A percentile compares a stretch with the other conserved stretches of the same genome.
These are phyloP conservation scores for Sciurus carolinensis DNA, from an alignment of 2,797 vertebrate genomes.

Conservation along the genomic window DNA sequence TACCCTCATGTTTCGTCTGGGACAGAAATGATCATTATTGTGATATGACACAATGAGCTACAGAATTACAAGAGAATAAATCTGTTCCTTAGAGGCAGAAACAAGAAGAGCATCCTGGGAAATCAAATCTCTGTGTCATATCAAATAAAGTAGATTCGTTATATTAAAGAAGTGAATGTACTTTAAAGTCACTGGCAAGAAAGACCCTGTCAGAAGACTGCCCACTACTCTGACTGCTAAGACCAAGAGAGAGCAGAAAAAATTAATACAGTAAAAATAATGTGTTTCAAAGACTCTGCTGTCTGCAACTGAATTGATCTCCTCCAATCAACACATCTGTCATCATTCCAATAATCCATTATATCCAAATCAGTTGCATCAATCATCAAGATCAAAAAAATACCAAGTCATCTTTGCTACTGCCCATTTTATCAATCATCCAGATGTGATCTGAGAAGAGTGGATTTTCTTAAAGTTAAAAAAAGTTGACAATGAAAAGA, in stretches of 20 bases:
- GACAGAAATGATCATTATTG: not conserved
- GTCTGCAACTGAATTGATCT: not conserved
- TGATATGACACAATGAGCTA: not conserved
- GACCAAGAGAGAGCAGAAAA: not conserved
- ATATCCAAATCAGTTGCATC: slow-evolving; percentile 1
- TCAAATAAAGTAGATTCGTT: not conserved
- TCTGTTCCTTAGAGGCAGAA: not conserved
- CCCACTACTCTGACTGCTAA: not conserved
- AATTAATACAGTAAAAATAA: slow-evolving; percentile 17
- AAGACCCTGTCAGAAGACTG: not conserved
- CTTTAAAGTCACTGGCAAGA: not conserved
- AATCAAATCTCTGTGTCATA: slow-evolving; percentile 18
- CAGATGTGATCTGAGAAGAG: not conserved
- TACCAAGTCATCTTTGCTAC: not conserved
- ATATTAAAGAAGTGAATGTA: not conserved
- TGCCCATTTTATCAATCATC: slow-evolving; percentile 1
- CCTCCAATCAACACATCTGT: not conserved
- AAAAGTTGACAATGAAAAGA: slow-evolving; percentile 56
- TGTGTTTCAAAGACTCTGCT: not conserved
- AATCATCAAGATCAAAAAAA: slow-evolving; percentile 49
- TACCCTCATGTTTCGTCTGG: not conserved
- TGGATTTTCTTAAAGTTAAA: not conserved
- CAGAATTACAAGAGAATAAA: not conserved
- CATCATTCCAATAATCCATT: not conserved
- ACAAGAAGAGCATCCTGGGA: not conserved